Evolutionary conservation across 2,888 invertebrate species (phyloP), one percentile per base, ranked within the genome.

Genomic region (Xestoiulus laeticollis): DNA sequence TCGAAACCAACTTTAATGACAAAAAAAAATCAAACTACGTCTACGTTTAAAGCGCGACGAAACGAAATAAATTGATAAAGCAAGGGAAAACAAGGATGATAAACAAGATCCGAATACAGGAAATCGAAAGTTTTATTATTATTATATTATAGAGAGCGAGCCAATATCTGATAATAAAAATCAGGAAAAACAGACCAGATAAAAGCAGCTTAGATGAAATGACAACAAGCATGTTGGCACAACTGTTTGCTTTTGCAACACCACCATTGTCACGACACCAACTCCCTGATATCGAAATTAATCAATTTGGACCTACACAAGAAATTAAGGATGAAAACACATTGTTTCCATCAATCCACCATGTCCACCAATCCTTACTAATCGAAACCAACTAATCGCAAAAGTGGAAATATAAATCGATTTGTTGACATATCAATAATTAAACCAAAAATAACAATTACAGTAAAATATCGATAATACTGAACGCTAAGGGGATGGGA

Each of bases 151-250:
- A n/a, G n/a, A n/a, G 59, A 59, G 26, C 68, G 26, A 26, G 30
- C 78, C 78, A 78, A 78, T 78, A 78, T 30, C 78, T 78, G 78
- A 78, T 78, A 78, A 78, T 78, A 26, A 78, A 78, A 78, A 30
- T 26, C 78, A 1, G 30, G 30, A 78, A 78, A n/a, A 78, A 26
- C 26, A 30, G 30, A 3, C 78, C 14, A 12, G 30, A 78, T 30
- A 16, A 78, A 14, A 2, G 12, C 19, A 53, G 14, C 30, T 22
- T n/a, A 3, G 48, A 48, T 48, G 48, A 48, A 48, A 48, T 16
- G 48, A 48, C 48, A 48, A 48, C 48, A 48, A 14, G 16, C 48
- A 19, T 6, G 38, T 38, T 19, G 6, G 53, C 22, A 59, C 22
- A 22, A 19, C 78, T 30, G 30, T 78, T 68, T 68, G 68, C 68